Evolutionary conservation across 2,888 invertebrate genomes (phyloP), one percentile per base, ranked within the genome.

Genomic region (Mesorhabditis spiculigera): DNA sequence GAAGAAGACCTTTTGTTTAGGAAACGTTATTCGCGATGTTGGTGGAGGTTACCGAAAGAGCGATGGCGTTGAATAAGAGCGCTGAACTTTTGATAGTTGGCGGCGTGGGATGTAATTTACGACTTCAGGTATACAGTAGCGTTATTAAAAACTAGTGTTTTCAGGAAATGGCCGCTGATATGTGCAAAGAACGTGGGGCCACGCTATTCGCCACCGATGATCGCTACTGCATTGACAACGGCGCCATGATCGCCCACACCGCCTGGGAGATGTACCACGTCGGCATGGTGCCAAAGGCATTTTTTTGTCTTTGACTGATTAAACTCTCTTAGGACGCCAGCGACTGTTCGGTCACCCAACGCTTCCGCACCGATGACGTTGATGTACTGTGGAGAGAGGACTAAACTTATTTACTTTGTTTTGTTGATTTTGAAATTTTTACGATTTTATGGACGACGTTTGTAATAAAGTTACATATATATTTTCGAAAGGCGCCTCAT

Each of bases 1-100:
- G 13, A 65, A 16, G 10, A 13, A 42, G 3, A 65, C 10, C 4
- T 4, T n/a, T 62, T 69, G 10, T 75, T 50, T 95, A 97, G 88
- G 98, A 99, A 88, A 96, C 95, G 0, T 90, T 97, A 4, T 99
- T 98, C 88, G 94, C 97, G 0, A 99, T 99, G 98, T 89, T 99
- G 10, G 92, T 98, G 0, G 98, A 99, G 89, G 97, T 94, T 44
- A 98, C 98, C 79, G 98, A 98, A 87, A 89, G 98, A 78, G 98
- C 98, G 0, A 93, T 99, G 93, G 96, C 98, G 0, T 97, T 97
- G 87, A 94, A 94, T 85, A 92, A 91, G 8, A 95, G 95, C 0
- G 89, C 91, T 76, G 96, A 99, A 89, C 95, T 97, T 0, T 89
- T 98, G 4, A 93, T 99, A 80, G 96, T 97, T 10, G 98, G 97